These are phyloP conservation scores for Periophthalmus modestus DNA, from an alignment of 2,113 vertebrate species.

Conservation along the genomic window DNA sequence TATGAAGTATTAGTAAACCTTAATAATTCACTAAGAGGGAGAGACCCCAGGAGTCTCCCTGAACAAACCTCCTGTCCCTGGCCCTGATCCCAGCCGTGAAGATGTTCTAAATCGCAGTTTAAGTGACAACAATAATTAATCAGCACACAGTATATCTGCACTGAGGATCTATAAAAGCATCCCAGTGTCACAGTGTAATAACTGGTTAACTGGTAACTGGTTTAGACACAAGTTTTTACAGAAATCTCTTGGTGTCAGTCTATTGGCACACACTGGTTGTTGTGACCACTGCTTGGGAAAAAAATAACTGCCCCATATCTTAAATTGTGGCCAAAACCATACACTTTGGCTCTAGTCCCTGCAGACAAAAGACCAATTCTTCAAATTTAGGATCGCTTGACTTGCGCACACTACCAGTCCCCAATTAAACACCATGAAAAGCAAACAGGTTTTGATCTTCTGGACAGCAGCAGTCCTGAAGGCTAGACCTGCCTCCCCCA, in stretches of 20 bases:
- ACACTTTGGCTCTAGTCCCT: not conserved
- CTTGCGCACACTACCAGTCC: constrained; percentile 19
- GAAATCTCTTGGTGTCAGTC: not conserved
- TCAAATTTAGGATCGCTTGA: constrained; percentile 27
- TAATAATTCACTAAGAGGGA: constrained; percentile 78
- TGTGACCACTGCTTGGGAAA: not conserved
- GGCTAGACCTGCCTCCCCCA: constrained; percentile 23
- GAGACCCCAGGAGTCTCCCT: constrained; percentile 63
- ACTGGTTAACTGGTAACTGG: not conserved
- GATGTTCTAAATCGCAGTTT: constrained; percentile 10
- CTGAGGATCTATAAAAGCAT: not conserved
- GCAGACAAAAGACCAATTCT: constrained; percentile 30
- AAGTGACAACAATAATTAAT: constrained; percentile 15
- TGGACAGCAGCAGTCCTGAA: constrained; percentile 54
- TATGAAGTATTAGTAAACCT: constrained; percentile 82
- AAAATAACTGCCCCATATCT: not conserved
- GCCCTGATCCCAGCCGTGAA: constrained; percentile 32
- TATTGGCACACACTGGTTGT: not conserved
- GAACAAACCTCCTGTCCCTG: constrained; percentile 16
- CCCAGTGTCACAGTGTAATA: not conserved
- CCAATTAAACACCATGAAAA: constrained; percentile 65
- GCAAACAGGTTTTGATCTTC: constrained; percentile 56
- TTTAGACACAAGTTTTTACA: not conserved
- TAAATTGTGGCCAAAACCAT: not conserved
- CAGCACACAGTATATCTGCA: not conserved